phyloP scores from a whole-genome alignment of 2,113 vertebrate genomes.

The Neodon shergylaensis region DNA sequence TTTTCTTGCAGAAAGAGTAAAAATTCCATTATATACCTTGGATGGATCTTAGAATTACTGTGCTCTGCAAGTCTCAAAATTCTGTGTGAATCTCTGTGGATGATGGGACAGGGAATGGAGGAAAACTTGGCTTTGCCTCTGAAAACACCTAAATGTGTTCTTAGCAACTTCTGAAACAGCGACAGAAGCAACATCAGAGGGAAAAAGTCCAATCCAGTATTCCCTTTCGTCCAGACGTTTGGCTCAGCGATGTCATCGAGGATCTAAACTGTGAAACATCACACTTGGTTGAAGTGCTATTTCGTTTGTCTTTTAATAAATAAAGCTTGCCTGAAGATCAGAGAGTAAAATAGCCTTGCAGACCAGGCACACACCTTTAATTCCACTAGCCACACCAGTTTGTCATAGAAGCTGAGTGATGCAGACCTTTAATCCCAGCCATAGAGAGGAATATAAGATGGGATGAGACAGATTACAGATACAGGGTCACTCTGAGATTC shows the following conservation, averaged over 20 bases:
- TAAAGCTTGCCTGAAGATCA: too few relatives aligned
- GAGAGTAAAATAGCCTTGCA: too few relatives aligned
- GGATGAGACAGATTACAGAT: too few relatives aligned
- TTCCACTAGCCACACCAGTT: too few relatives aligned
- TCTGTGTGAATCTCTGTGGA: neutral
- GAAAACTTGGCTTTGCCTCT: conserved; percentile 13
- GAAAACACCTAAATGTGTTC: conserved; percentile 28
- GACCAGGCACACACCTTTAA: too few relatives aligned
- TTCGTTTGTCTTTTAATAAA: too few relatives aligned
- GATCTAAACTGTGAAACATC: neutral
- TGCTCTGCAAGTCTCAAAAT: neutral
- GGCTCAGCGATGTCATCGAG: neutral
- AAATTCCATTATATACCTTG: neutral
- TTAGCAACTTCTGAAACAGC: neutral
- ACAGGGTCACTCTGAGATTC: too few relatives aligned
- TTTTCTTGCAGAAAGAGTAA: neutral
- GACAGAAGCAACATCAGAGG: neutral
- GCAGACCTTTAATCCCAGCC: too few relatives aligned
- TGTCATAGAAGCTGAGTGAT: too few relatives aligned
- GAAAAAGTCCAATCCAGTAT: neutral
- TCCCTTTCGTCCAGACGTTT: neutral
- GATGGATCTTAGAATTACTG: neutral
- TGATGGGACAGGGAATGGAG: neutral
- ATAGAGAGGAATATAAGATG: too few relatives aligned
- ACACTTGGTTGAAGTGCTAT: too few relatives aligned